These are phyloP conservation scores for Cheilosia vulpina DNA, from an alignment of 2,888 invertebrate species.

Conservation along the genomic window DNA sequence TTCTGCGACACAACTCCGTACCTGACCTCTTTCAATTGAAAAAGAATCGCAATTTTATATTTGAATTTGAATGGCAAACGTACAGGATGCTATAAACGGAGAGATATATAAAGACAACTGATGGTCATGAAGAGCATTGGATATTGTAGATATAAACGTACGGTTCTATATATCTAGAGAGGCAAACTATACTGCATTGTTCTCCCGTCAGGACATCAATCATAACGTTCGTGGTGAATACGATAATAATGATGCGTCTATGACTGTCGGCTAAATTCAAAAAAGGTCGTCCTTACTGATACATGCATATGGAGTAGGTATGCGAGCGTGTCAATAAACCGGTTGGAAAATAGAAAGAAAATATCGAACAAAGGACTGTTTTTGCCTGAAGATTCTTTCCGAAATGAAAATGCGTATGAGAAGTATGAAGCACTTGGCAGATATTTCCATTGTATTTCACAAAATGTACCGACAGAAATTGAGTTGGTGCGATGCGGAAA, in stretches of 20 bases:
- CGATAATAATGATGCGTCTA: conserved; percentile 25
- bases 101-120: neutral
- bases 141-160: neutral
- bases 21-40: neutral
- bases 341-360: too few relatives aligned
- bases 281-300: neutral
- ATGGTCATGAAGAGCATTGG: neutral
- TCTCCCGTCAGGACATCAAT: conserved; percentile 18
- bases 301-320: neutral
- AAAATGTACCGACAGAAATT: too few relatives aligned
- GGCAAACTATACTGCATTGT: neutral
- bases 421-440: too few relatives aligned
- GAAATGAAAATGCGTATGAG: too few relatives aligned
- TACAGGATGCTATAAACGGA: neutral
- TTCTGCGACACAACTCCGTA: too few relatives aligned
- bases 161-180: neutral
- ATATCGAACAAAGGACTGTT: too few relatives aligned
- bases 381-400: too few relatives aligned
- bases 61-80: neutral
- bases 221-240: neutral
- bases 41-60: neutral
- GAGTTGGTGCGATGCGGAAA: too few relatives aligned
- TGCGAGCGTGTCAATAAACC: too few relatives aligned
- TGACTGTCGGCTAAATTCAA: neutral
- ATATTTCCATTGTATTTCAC: too few relatives aligned